phyloP scores from a whole-genome alignment of 2,113 vertebrate genomes.

The Oryzias javanicus region DNA sequence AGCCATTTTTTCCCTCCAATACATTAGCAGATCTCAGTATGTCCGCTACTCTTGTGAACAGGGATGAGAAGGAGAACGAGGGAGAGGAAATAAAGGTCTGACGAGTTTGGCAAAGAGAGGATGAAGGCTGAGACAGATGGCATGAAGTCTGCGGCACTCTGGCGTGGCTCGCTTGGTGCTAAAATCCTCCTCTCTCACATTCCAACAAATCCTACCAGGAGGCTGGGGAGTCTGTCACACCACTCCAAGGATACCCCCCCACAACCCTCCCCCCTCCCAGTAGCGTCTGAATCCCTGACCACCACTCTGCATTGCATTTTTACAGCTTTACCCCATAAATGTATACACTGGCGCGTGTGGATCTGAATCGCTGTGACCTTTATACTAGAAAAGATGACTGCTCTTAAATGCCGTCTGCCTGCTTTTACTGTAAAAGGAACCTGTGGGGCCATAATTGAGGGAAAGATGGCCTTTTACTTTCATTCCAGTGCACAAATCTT shows the following conservation, averaged over 20 bases:
- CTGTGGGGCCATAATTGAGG: constrained; percentile 23
- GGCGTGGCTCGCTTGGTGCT: constrained; percentile 80
- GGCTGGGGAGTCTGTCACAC: constrained; percentile 80
- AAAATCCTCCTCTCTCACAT: constrained; percentile 85
- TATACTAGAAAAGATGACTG: constrained; percentile 36
- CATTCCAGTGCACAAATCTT: constrained; percentile 60
- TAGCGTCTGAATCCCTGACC: constrained; percentile 56
- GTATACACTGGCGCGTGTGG: constrained; percentile 38
- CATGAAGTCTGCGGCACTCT: constrained; percentile 83
- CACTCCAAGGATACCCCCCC: constrained; percentile 61
- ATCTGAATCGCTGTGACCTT: constrained; percentile 41
- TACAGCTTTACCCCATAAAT: constrained; percentile 34
- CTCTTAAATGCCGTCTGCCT: constrained; percentile 22
- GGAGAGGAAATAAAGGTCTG: constrained; percentile 78
- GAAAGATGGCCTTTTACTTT: constrained; percentile 47
- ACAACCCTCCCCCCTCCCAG: constrained; percentile 4
- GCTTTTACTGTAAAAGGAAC: constrained; percentile 38
- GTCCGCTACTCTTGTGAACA: constrained; percentile 76
- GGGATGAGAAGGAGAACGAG: constrained; percentile 77
- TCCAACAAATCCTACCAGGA: constrained; percentile 84
- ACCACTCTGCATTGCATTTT: constrained; percentile 49
- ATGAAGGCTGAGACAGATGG: constrained; percentile 85
- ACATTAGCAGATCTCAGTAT: constrained; percentile 74
- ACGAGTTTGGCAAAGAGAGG: constrained; percentile 79
- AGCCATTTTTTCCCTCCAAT: constrained; percentile 61